Base-by-base conservation (phyloP, 1,140 invertebrate genomes). In the Dolichoris vasculosae region DNA sequence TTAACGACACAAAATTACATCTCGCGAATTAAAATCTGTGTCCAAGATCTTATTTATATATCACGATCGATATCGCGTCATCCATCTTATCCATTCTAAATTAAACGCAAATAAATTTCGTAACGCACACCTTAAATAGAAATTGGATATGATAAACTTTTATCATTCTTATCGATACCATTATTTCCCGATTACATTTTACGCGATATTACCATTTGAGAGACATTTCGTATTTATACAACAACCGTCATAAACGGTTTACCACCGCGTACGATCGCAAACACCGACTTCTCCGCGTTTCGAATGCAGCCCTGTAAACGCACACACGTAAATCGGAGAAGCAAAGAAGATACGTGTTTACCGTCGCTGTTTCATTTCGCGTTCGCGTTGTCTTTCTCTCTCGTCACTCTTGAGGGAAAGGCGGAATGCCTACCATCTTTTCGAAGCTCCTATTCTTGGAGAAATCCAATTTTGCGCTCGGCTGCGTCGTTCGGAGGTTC, bases 381-480 rank as follows among this genome's bases (percentile, higher is more conserved):
- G 23, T 20, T 6, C 55, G 26, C 23, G 0, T 73, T 20, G 8
- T 40, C 38, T 63, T 59, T 59, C 23, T 23, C 30, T 40, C n/a
- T 73, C 59, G n/a, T 71, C 59, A 43, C 67, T 67, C 11, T 77
- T 51, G 35, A 55, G 55, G n/a, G 20, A 69, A 67, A 82, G 38
- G 38, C n/a, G 17, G 30, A 35, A 20, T 17, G 23, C 43, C n/a
- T 38, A 69, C 79, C 69, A 87, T 84, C 69, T 80, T 79, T 84
- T 87, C 71, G 86, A 83, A 81, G 69, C 78, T 51, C 59, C 67
- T 64, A 59, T 63, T 81, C 71, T 83, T 89, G 76, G 86, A 43
- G 77, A 88, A 90, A 90, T 90, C 89, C 90, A 90, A 90, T 90
- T 89, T 89, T 81, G 88, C 89, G 89, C 87, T 88, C 82, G 87